Evolutionary conservation across 2,797 vertebrate species (phyloP).

Genomic region (Oreonectes daqikongensis): DNA sequence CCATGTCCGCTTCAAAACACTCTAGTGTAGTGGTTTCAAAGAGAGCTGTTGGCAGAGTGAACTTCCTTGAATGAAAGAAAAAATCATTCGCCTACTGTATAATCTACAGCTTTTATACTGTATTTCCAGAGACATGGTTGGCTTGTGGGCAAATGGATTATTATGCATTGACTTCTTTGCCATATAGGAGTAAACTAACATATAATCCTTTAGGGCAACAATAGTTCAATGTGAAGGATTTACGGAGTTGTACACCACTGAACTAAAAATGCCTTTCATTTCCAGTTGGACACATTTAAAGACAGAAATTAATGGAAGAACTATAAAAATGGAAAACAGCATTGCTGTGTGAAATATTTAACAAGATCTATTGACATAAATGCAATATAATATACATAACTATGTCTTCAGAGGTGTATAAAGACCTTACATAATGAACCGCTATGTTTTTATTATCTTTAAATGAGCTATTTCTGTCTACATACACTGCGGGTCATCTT

Average conservation of each 20-base stretch:
- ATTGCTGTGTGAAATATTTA: no score
- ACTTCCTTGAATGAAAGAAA: slow-evolving; percentile 10
- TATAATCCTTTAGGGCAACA: slow-evolving; percentile 5
- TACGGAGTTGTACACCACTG: neutral
- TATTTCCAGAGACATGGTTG: slow-evolving; percentile 23
- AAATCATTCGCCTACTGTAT: slow-evolving; percentile 2
- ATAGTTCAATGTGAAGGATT: neutral
- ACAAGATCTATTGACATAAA: no score
- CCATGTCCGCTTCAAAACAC: slow-evolving; percentile 62
- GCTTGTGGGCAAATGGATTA: slow-evolving; percentile 27
- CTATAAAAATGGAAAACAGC: no score
- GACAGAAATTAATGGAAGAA: no score
- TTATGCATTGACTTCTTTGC: slow-evolving; percentile 21
- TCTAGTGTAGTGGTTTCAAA: slow-evolving; percentile 60
- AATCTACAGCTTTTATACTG: slow-evolving; percentile 10
- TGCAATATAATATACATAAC: no score
- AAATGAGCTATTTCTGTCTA: no score
- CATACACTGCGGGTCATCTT: no score
- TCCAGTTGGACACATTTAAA: no score
- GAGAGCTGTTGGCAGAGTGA: slow-evolving; percentile 38
- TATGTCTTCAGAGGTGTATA: no score
- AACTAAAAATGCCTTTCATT: neutral
- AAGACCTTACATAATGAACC: no score
- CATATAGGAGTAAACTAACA: slow-evolving; percentile 13
- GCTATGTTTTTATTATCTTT: no score